Evolutionary conservation across 2,797 vertebrate species (phyloP), one percentile per base, ranked within the genome.

Genomic region (Propithecus perrieri): DNA sequence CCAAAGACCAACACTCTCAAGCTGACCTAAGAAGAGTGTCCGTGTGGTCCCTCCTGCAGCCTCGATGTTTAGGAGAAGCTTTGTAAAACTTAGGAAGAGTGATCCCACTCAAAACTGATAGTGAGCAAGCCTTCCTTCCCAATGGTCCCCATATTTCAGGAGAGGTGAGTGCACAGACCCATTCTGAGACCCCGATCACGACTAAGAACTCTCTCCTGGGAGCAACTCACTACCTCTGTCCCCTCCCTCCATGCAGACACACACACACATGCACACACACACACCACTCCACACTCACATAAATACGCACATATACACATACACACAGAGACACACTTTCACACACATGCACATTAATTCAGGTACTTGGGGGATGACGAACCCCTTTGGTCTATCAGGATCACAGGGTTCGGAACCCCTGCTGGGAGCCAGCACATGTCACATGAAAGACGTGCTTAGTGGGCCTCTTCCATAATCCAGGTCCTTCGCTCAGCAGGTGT

Each of bases 41-140:
- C 9, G 18, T 13, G 28, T 63, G 18, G 15, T 1, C 57, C 18
- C 30, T 13, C 7, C 2, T 5, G 33, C 3, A 46, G 41, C 12
- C 41, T 15, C 2, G 4, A 7, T 74, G 79, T 46, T 43, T 33
- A 7, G 28, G 0, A 22, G 55, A 17, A 22, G 57, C 18, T 43
- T 43, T n/a, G 14, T 22, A 7, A 43, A 46, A 46, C 0, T 0
- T 2, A 7, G 11, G 18, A 63, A 46, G 41, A 0, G 2, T 13
- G 6, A 20, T 22, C 53, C 9, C 7, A 2, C 17, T 61, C 14
- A 22, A 43, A 81, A 22, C 0, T 7, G 57, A 61, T 12, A 7
- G 76, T 28, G 5, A 38, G 24, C 17, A 43, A 61, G 24, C 5
- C 79, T 33, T 33, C 57, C 57, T 59, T 10, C 18, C 4, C 35